phyloP scores from a whole-genome alignment of 2,888 invertebrate species.

The Orthonychiurus folsomi region DNA sequence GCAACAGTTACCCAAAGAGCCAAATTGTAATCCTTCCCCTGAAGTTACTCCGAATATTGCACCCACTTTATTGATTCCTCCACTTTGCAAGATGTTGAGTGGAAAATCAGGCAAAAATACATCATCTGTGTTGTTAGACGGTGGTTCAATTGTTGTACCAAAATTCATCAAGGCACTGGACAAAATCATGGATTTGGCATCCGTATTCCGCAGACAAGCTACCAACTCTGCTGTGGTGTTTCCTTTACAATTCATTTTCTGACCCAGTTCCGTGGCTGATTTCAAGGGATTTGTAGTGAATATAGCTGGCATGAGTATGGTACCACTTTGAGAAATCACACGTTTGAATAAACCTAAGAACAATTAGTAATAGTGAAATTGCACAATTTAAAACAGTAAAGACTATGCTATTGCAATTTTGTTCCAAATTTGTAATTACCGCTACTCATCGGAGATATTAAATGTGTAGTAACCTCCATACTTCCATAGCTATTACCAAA shows the following conservation, averaged over 20 bases:
- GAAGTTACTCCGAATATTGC: constrained; percentile 9
- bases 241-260: constrained; percentile 1
- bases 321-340: constrained; percentile 10
- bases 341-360: constrained; percentile 10
- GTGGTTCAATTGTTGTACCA: background rate
- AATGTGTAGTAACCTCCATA: constrained; percentile 11
- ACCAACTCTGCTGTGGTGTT: background rate
- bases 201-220: background rate
- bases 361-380: background rate
- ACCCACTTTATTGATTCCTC: constrained; percentile 4
- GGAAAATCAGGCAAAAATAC: constrained; percentile 8
- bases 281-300: background rate
- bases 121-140: constrained; percentile 3
- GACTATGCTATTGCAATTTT: too few relatives aligned
- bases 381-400: background rate
- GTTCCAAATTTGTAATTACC: constrained; percentile 2
- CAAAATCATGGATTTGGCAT: background rate
- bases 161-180: background rate
- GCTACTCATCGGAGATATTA: constrained; percentile 19
- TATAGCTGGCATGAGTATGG: background rate
- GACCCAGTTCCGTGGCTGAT: constrained; percentile 6
- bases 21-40: background rate
- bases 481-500: constrained; percentile 22
- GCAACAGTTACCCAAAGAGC: constrained; percentile 2
- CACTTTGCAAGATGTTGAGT: constrained; percentile 4